A percentile compares a stretch with the other conserved stretches of the same genome.
Evolutionary conservation across 2,888 invertebrate genomes (phyloP).

Genomic region (Thumatha senex): DNA sequence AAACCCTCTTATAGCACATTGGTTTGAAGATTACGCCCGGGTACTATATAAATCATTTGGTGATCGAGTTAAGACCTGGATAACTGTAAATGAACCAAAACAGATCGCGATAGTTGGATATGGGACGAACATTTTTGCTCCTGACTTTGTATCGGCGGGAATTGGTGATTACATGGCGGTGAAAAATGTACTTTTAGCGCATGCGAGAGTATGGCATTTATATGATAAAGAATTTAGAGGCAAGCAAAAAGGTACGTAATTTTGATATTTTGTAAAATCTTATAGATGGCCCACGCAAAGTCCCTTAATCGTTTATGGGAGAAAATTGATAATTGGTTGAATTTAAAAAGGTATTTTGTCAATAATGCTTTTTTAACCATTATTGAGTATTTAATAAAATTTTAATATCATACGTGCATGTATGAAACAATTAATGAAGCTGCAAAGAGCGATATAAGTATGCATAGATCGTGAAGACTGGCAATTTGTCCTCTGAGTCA

Average conservation of each 20-base stretch:
- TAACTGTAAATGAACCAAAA: constrained; percentile 84
- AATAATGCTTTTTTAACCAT: too few relatives aligned
- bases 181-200: constrained; percentile 81
- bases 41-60: constrained; percentile 70
- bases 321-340: too few relatives aligned
- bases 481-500: too few relatives aligned
- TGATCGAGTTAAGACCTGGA: constrained; percentile 81
- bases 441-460: too few relatives aligned
- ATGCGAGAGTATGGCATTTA: constrained; percentile 77
- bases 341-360: too few relatives aligned
- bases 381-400: too few relatives aligned
- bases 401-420: too few relatives aligned
- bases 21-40: constrained; percentile 78
- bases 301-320: too few relatives aligned
- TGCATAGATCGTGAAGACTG: too few relatives aligned
- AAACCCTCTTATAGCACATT: constrained; percentile 68
- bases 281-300: too few relatives aligned
- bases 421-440: too few relatives aligned
- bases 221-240: constrained; percentile 65
- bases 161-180: constrained; percentile 78
- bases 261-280: background rate
- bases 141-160: constrained; percentile 65
- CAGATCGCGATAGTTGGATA: constrained; percentile 71
- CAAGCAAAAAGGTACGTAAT: constrained; percentile 49
- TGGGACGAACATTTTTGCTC: constrained; percentile 58